A percentile compares a stretch with the other conserved stretches of the same genome.
Conservation (phyloP, 2,113 vertebrate species). For the Pseudolaguvia tuberculata region DNA sequence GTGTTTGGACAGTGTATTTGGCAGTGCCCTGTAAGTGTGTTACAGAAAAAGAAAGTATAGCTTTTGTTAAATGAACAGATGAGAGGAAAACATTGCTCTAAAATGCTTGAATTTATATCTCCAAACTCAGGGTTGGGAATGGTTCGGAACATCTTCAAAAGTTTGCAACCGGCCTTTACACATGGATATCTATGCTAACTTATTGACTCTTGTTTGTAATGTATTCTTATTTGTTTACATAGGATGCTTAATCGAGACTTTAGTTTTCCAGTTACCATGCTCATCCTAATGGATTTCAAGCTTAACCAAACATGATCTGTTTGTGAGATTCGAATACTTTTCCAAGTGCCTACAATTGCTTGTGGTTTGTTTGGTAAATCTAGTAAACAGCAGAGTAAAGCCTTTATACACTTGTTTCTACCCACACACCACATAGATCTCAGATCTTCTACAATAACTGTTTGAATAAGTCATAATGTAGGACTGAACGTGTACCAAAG, state of each 20-base stretch:
- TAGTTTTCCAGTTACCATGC: neutral
- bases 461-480: neutral
- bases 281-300: neutral
- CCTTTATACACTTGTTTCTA: neutral
- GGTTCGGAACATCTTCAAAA: neutral
- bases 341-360: neutral
- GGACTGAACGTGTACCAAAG: neutral
- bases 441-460: neutral
- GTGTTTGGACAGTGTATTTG: neutral
- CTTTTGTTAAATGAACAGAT: too few species aligned
- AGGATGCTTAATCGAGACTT: neutral
- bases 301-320: neutral
- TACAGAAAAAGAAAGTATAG: neutral
- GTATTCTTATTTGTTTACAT: neutral
- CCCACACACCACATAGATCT: neutral
- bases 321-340: neutral
- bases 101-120: neutral
- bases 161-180: too few species aligned
- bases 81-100: too few species aligned
- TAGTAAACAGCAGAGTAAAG: neutral
- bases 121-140: neutral
- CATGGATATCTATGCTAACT: neutral
- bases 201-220: slow-evolving; percentile 13
- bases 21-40: slow-evolving; percentile 4
- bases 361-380: neutral